Evolutionary conservation across 2,797 vertebrate genomes (phyloP).

Genomic region (Yasuhikotakia modesta): DNA sequence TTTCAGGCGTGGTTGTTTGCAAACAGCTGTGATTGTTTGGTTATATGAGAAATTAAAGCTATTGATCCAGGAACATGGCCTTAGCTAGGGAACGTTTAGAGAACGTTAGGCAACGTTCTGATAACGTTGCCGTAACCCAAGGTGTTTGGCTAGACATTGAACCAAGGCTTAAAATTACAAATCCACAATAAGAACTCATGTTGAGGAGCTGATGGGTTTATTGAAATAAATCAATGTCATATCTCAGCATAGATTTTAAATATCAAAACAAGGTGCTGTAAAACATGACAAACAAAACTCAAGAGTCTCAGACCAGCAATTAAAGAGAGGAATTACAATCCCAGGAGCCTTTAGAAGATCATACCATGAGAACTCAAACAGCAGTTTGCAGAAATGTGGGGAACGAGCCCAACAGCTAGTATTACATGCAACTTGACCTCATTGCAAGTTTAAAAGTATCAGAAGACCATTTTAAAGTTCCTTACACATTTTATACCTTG

Average conservation of each 20-base stretch:
- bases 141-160: background rate
- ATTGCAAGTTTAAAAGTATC: conserved; percentile 6
- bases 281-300: conserved; percentile 62
- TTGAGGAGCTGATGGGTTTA: conserved; percentile 73
- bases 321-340: conserved; percentile 35
- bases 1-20: background rate
- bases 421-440: too few species aligned
- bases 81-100: too few species aligned
- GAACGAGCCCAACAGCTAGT: too few species aligned
- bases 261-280: conserved; percentile 71
- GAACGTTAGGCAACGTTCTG: too few species aligned
- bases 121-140: too few species aligned
- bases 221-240: conserved; percentile 76
- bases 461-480: background rate
- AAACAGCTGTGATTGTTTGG: background rate
- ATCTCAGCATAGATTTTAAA: conserved; percentile 69
- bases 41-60: too few species aligned
- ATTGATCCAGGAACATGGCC: too few species aligned
- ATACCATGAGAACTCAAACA: conserved; percentile 60
- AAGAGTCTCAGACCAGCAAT: conserved; percentile 50
- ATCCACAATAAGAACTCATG: conserved; percentile 12
- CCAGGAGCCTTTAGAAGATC: conserved; percentile 19
- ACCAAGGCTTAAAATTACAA: background rate
- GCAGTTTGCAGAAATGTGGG: conserved; percentile 63
- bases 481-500: background rate